Evolutionary conservation across 2,888 invertebrate genomes (phyloP).

Genomic region (Phania funesta): DNA sequence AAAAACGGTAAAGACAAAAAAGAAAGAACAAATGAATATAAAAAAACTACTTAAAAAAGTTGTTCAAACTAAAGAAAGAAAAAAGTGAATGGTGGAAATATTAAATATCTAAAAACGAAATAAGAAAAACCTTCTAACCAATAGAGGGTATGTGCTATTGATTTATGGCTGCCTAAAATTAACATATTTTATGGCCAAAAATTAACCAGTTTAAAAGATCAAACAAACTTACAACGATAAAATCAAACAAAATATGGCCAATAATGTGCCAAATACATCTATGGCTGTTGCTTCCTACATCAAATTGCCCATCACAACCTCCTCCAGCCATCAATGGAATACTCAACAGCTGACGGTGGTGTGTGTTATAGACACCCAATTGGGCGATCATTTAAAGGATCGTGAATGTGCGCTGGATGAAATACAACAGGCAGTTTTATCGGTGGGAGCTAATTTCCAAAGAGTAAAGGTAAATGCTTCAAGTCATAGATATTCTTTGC

Average conservation of each 20-base stretch:
- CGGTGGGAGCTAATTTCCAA: slow-evolving; percentile 90
- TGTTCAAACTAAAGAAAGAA: slow-evolving; percentile 6
- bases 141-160: too few species aligned
- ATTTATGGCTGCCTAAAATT: slow-evolving; percentile 22
- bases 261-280: slow-evolving; percentile 45
- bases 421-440: slow-evolving; percentile 88
- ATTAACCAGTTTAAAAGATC: background rate
- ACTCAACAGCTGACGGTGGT: slow-evolving; percentile 82
- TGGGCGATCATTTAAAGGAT: slow-evolving; percentile 86
- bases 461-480: slow-evolving; percentile 89
- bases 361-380: slow-evolving; percentile 89
- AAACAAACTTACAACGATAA: slow-evolving; percentile 1
- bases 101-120: background rate
- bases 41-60: background rate
- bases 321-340: slow-evolving; percentile 33
- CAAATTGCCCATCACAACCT: slow-evolving; percentile 14
- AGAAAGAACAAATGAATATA: background rate
- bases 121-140: background rate
- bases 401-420: slow-evolving; percentile 92
- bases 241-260: slow-evolving; percentile 53
- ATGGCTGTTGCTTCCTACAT: slow-evolving; percentile 42
- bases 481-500: too few species aligned
- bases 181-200: slow-evolving; percentile 18
- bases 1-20: slow-evolving; percentile 23
- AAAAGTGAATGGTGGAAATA: slow-evolving; percentile 1